These are phyloP conservation scores for Pseudopleuronectes americanus DNA, from an alignment of 2,797 vertebrate genomes.

Conservation along the genomic window DNA sequence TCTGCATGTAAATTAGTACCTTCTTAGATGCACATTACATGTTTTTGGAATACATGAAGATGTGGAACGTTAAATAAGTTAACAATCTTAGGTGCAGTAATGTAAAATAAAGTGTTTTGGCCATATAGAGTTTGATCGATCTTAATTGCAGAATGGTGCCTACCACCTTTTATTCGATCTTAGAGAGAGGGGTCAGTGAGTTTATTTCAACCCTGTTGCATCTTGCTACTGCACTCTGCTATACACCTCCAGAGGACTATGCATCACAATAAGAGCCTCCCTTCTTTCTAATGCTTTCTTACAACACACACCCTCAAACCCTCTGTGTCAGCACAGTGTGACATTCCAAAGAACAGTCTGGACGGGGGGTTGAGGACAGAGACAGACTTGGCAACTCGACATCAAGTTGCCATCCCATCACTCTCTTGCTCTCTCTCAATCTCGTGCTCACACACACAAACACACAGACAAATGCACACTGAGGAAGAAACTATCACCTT, in stretches of 20 bases:
- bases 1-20: not conserved
- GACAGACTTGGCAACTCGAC: slow-evolving; percentile 53
- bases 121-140: not conserved
- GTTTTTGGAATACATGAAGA: not conserved
- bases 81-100: not conserved
- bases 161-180: not conserved
- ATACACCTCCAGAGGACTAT: not conserved
- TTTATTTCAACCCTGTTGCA: slow-evolving; percentile 2
- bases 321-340: slow-evolving; percentile 59
- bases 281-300: slow-evolving; percentile 23
- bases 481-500: slow-evolving; percentile 29
- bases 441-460: slow-evolving; percentile 16
- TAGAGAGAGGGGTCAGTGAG: not conserved
- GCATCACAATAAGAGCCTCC: not conserved
- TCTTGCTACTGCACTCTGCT: not conserved
- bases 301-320: slow-evolving; percentile 28
- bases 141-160: not conserved
- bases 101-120: no score
- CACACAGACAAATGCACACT: slow-evolving; percentile 17
- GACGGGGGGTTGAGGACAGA: slow-evolving; percentile 53
- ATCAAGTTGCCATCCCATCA: slow-evolving; percentile 54
- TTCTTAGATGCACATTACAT: not conserved
- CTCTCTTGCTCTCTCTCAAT: not conserved
- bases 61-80: not conserved
- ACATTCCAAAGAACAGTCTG: slow-evolving; percentile 69